Evolutionary conservation across 2,797 vertebrate genomes (phyloP).

Genomic region (Eulemur albifrons): DNA sequence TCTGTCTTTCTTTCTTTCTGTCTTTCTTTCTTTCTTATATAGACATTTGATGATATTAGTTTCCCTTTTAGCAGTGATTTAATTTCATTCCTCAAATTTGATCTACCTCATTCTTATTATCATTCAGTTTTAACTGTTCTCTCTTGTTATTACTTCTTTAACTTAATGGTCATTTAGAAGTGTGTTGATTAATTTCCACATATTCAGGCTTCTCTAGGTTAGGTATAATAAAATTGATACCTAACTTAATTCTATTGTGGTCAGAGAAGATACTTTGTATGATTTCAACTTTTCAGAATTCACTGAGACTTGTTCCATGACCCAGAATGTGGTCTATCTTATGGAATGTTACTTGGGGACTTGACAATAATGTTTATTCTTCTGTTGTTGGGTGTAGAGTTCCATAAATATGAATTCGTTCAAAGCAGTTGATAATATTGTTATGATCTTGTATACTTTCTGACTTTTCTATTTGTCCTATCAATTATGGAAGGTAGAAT

Average conservation of each 20-base stretch:
- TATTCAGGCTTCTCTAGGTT: background rate
- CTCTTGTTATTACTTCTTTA: background rate
- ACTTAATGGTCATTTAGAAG: background rate
- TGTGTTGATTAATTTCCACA: background rate
- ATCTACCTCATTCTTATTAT: background rate
- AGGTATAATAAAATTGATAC: background rate
- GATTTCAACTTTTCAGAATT: background rate
- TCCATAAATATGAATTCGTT: background rate
- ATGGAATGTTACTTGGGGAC: background rate
- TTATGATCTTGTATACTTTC: background rate
- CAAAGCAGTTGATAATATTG: background rate
- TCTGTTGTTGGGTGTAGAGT: background rate
- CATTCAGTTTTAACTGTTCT: background rate
- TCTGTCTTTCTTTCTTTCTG: no score
- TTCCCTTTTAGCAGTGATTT: background rate
- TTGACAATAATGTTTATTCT: background rate
- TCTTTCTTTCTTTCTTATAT: background rate
- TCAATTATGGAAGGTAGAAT: background rate
- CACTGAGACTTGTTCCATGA: background rate
- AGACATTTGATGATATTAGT: background rate
- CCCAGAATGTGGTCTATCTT: background rate
- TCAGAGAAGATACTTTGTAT: background rate
- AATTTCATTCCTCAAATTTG: background rate
- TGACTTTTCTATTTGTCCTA: background rate
- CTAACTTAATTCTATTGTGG: background rate